Evolutionary conservation across 1,140 invertebrate genomes (phyloP), one percentile per base, ranked within the genome.

Genomic region (Matsumurasca onukii): DNA sequence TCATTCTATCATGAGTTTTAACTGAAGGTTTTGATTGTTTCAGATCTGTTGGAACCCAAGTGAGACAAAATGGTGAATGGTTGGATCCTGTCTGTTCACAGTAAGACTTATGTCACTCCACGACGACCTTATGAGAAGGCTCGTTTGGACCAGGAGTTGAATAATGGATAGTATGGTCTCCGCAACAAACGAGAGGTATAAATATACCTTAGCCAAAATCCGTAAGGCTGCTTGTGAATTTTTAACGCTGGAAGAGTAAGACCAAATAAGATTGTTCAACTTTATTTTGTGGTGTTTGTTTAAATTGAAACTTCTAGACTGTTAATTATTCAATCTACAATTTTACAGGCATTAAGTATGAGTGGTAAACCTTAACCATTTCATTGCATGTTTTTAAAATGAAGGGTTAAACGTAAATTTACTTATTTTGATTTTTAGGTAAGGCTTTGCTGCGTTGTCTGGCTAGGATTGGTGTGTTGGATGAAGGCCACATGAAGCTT

Each of bases 121-220:
- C 87, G 98, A 77, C 92, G 98, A 83, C 98, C 98, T 55, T 99
- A 98, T 85, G 98, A 99, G 82, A 99, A 99, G 85, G 95, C 98
- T 78, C 95, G 98, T 85, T 85, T 99, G 63, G 98, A 99, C 78
- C 97, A 99, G 81, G 98, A 99, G 82, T 92, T 99, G 78, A 98
- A 98, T 81, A 99, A 96, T 76, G 98, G 98, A 77, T 95, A 99
- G 81, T 99, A 97, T 86, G 98, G 98, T 82, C 88, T 99, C 1
- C 87, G 97, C 71, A 99, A 99, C 83, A 99, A 99, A 81, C 90
- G 97, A 77, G 98, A 99, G 84, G 96, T 99, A 70, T 99, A 99
- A 99, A 79, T 98, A 96, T 81, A 95, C 94, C 49, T 82, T 99
- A 68, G 98, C 98, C 31, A 98, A 99, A 80, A 99, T 99, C 79